Conservation (phyloP, 2,113 vertebrate species). For the Sphyrna mokarran region DNA sequence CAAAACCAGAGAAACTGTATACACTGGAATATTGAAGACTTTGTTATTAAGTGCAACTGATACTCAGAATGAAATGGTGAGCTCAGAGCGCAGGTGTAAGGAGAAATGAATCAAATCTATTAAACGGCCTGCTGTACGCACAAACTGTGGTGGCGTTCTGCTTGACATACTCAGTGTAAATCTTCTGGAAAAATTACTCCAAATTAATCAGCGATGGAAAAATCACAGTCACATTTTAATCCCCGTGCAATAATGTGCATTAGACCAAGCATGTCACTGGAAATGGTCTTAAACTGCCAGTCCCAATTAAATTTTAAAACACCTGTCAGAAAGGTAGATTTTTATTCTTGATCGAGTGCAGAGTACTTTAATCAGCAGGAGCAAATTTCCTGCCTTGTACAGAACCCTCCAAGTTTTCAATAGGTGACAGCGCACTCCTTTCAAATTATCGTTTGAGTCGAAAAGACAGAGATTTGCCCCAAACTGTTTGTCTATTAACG, state of each 20-base stretch:
- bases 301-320: not conserved
- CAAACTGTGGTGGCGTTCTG: not conserved
- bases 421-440: not conserved
- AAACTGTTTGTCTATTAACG: not conserved
- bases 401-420: not conserved
- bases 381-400: not conserved
- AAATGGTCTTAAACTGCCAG: not conserved
- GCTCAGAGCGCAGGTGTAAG: not conserved
- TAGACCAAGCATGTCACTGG: not conserved
- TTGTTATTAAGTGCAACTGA: not conserved
- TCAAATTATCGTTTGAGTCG: not conserved
- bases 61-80: not conserved
- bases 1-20: not conserved
- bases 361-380: not conserved
- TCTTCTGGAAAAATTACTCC: not conserved
- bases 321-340: not conserved
- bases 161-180: not conserved
- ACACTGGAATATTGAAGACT: not conserved
- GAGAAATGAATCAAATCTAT: not conserved
- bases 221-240: not conserved
- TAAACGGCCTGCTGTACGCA: not conserved
- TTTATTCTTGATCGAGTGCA: not conserved
- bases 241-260: not conserved
- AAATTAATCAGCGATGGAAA: constrained; percentile 1
- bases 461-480: not conserved